Percentiles rank a stretch among this genome's conserved stretches.
phyloP scores from a whole-genome alignment of 2,797 vertebrate genomes.

The Pipistrellus nathusii region DNA sequence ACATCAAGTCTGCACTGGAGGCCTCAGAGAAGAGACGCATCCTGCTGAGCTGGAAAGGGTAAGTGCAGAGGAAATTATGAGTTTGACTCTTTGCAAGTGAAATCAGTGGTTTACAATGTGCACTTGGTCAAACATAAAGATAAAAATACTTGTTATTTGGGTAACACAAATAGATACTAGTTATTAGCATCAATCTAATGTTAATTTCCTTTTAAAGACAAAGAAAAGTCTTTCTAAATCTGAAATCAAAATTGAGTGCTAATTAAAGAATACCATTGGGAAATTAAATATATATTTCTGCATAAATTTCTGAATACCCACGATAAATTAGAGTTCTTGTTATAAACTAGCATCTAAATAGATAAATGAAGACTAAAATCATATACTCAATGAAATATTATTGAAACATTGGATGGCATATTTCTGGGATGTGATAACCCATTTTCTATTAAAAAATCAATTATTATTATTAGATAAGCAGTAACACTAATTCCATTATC shows the following conservation, averaged over 20 bases:
- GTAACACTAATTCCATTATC: background rate
- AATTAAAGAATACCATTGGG: slow-evolving; percentile 58
- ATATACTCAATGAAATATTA: slow-evolving; percentile 61
- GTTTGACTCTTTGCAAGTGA: slow-evolving; percentile 68
- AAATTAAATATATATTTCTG: slow-evolving; percentile 43
- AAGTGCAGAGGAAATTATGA: slow-evolving; percentile 70
- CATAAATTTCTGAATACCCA: slow-evolving; percentile 18
- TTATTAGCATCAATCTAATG: slow-evolving; percentile 64
- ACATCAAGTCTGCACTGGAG: slow-evolving; percentile 1
- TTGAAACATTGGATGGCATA: background rate
- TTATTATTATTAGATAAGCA: slow-evolving; percentile 48
- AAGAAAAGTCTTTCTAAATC: slow-evolving; percentile 60
- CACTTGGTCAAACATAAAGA: slow-evolving; percentile 76
- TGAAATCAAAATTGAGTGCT: slow-evolving; percentile 66
- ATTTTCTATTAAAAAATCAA: slow-evolving; percentile 49
- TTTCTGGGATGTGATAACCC: slow-evolving; percentile 35
- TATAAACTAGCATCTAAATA: slow-evolving; percentile 60
- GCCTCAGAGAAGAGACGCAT: slow-evolving; percentile 18
- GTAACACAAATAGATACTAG: slow-evolving; percentile 73
- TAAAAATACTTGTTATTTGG: slow-evolving; percentile 77
- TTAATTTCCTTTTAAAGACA: slow-evolving; percentile 67
- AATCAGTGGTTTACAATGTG: slow-evolving; percentile 76
- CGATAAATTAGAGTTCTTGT: slow-evolving; percentile 57
- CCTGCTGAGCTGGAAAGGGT: slow-evolving; percentile 65
- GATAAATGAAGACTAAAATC: slow-evolving; percentile 57